Percentiles rank a stretch among this genome's conserved stretches.
Evolutionary conservation across 2,113 vertebrate genomes (phyloP).

Genomic region (Phylloscopus whistleri): DNA sequence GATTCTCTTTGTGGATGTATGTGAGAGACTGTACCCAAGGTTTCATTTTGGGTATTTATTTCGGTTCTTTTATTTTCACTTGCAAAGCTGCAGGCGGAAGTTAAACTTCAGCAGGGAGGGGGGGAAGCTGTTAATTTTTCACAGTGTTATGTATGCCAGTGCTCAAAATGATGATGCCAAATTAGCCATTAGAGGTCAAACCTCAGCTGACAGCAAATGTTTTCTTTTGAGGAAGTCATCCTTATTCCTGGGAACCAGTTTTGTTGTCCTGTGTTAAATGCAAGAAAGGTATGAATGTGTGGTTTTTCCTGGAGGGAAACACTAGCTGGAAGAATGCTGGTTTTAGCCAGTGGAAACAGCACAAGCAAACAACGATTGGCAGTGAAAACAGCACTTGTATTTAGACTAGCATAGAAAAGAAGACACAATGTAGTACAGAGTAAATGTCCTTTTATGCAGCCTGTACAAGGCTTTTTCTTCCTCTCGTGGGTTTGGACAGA

Average conservation of each 20-base stretch:
- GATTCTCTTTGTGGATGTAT: background rate
- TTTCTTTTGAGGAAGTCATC: conserved; percentile 38
- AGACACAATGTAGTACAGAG: conserved; percentile 19
- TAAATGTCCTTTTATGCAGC: conserved; percentile 20
- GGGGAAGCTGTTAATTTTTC: background rate
- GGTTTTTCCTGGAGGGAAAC: conserved; percentile 51
- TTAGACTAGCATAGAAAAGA: conserved; percentile 34
- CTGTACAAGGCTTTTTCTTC: conserved; percentile 5
- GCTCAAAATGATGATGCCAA: conserved; percentile 24
- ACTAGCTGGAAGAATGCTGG: conserved; percentile 30
- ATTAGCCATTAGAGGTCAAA: conserved; percentile 39
- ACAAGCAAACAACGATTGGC: conserved; percentile 36
- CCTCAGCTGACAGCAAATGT: conserved; percentile 48
- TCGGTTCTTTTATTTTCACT: conserved; percentile 16
- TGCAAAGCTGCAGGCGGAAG: background rate
- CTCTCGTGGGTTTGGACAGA: background rate
- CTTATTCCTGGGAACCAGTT: conserved; percentile 35
- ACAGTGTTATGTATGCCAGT: background rate
- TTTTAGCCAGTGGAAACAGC: conserved; percentile 51
- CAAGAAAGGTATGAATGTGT: conserved; percentile 32
- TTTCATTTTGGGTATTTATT: background rate
- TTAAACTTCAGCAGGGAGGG: background rate
- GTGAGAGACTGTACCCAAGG: background rate
- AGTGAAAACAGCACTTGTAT: conserved; percentile 44
- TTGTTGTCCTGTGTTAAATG: conserved; percentile 8